Evolutionary conservation across 1,140 invertebrate genomes (phyloP).

Genomic region (Gryllus bimaculatus): DNA sequence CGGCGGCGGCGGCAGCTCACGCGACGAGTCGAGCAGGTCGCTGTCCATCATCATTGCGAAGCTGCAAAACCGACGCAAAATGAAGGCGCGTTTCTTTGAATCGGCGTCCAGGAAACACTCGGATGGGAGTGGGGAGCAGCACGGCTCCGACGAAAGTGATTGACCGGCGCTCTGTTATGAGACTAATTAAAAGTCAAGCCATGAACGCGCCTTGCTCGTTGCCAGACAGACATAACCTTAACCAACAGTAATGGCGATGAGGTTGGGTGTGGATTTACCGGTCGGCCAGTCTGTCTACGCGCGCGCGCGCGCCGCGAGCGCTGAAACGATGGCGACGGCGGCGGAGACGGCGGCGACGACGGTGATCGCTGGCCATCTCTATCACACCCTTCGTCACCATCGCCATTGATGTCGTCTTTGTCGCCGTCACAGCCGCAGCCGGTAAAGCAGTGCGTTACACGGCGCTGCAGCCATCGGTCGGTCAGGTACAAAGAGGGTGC

Average conservation of each 20-base stretch:
- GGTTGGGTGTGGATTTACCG: background rate
- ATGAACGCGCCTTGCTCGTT: background rate
- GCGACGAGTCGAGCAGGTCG: background rate
- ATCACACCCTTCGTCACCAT: too few species aligned
- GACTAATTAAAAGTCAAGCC: background rate
- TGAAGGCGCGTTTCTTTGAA: background rate
- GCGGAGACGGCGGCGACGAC: too few species aligned
- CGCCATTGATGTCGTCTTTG: too few species aligned
- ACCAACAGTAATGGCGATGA: background rate
- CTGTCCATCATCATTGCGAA: background rate
- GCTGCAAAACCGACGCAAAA: background rate
- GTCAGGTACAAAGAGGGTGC: too few species aligned
- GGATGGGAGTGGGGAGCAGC: background rate
- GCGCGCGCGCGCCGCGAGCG: too few species aligned
- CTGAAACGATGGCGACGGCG: too few species aligned
- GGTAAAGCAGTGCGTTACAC: too few species aligned
- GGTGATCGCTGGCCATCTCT: too few species aligned
- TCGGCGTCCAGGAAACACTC: background rate
- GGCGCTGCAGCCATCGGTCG: too few species aligned
- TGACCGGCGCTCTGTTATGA: background rate
- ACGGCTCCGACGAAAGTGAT: background rate
- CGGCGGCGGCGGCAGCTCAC: too few species aligned
- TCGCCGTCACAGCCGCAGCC: too few species aligned
- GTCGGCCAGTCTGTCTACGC: background rate
- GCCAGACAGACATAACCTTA: conserved; percentile 3